Evolutionary conservation across 2,113 vertebrate genomes (phyloP).

Genomic region (Falco punctatus): DNA sequence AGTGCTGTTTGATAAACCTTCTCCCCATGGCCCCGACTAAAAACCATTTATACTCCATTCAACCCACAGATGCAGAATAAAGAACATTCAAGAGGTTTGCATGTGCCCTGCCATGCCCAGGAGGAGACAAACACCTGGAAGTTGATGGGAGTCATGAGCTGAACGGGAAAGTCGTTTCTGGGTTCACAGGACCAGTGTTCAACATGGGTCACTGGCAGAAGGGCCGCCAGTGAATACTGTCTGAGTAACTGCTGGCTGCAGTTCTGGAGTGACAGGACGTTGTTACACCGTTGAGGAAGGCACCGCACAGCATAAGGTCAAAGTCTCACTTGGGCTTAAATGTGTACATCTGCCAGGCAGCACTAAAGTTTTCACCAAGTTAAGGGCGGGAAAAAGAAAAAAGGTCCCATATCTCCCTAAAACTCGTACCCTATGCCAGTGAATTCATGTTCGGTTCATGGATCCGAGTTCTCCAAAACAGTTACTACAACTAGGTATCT

Average conservation of each 20-base stretch:
- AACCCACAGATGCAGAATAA: background rate
- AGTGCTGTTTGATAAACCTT: background rate
- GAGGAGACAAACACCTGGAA: background rate
- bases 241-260: background rate
- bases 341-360: background rate
- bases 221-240: background rate
- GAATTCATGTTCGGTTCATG: background rate
- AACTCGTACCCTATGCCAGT: background rate
- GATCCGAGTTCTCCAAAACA: background rate
- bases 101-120: no score
- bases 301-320: background rate
- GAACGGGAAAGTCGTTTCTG: background rate
- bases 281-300: background rate
- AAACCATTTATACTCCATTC: background rate
- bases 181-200: background rate
- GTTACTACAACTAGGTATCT: rapidly evolving
- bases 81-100: background rate
- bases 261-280: background rate
- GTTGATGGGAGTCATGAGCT: background rate
- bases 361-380: background rate
- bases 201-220: background rate
- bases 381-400: background rate
- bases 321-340: background rate
- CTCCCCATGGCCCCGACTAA: background rate
- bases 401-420: background rate